Base-by-base conservation (phyloP, 2,888 invertebrate genomes). In the Drosophila rellima region DNA sequence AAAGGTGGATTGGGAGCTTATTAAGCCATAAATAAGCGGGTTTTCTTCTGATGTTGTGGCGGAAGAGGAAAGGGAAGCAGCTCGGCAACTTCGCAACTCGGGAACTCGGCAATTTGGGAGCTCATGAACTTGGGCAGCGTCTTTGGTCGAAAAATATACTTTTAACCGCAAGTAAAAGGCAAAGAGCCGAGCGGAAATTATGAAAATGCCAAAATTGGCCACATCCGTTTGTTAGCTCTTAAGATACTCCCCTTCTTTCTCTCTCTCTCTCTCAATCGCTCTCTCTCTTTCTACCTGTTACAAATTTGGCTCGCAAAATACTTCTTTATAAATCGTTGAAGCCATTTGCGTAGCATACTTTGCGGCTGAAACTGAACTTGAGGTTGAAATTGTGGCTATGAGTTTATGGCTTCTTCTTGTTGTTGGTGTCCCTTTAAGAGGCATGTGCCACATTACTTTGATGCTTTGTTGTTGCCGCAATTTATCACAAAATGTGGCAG, bases 171-270 rank as follows among this genome's bases (percentile, higher is more conserved):
- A 57, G 57, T 48, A 62, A 57, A 64, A 31, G 57, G 15, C 39
- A 45, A 55, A 74, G 73, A 70, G 48, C 50, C 64, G 47, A 63
- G 50, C 88, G 88, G 88, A 85, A 88, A 88, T 85, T 85, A 88
- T 85, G 81, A 85, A 85, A 81, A 83, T 85, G 47, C 75, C 55
- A 61, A 88, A 85, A 88, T 85, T 85, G 78, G 77, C 81, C 83
- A 75, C 75, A 85, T 85, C 88, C 88, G 73, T 20, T 56, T 52
- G 40, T 37, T 31, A 52, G 74, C 52, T 59, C 44, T 33, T 68
- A 31, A 51, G 51, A 23, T 35, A 18, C 54, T 29, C 10, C 18
- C 18, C 55, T 62, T 73, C 64, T 13, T 4, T 50, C 68, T 31
- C 39, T 11, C 31, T 26, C n/a, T 2, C 37, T 37, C 17, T 31